These are phyloP conservation scores for Hypena proboscidalis DNA, from an alignment of 2,888 invertebrate genomes.

Conservation along the genomic window DNA sequence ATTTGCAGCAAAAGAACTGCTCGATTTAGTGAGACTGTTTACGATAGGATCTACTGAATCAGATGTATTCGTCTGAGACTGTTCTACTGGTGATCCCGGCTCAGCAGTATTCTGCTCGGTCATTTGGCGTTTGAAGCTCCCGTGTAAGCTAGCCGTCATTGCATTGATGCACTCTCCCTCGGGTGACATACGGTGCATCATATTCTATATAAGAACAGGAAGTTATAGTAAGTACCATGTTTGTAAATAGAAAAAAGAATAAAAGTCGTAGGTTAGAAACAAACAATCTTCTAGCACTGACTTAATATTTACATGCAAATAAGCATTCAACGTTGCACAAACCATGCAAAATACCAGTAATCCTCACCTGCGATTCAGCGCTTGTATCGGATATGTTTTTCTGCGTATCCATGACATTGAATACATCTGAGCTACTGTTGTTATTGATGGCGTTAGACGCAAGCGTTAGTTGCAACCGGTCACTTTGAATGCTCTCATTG, in stretches of 20 bases:
- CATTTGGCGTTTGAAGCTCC: slow-evolving; percentile 86
- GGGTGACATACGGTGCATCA: slow-evolving; percentile 89
- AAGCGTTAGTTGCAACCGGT: slow-evolving; percentile 83
- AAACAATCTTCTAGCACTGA: slow-evolving; percentile 35
- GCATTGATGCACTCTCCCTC: slow-evolving; percentile 87
- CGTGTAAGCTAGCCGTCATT: slow-evolving; percentile 88
- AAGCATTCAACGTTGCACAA: slow-evolving; percentile 50
- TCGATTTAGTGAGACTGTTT: slow-evolving; percentile 75
- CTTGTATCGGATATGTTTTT: slow-evolving; percentile 68
- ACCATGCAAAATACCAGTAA: slow-evolving; percentile 51
- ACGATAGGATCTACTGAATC: slow-evolving; percentile 71
- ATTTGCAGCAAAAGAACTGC: slow-evolving; percentile 69
- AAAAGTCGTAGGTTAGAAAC: slow-evolving; percentile 49
- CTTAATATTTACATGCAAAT: slow-evolving; percentile 41
- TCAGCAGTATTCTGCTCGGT: slow-evolving; percentile 74
- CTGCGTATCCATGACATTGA: slow-evolving; percentile 65
- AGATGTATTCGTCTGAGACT: slow-evolving; percentile 74
- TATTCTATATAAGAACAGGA: slow-evolving; percentile 85
- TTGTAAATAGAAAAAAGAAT: slow-evolving; percentile 39
- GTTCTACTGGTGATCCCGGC: slow-evolving; percentile 74
- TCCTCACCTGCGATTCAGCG: slow-evolving; percentile 76
- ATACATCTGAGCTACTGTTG: slow-evolving; percentile 70
- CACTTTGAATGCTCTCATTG: slow-evolving; percentile 78
- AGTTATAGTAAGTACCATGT: slow-evolving; percentile 51
- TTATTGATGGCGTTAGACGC: slow-evolving; percentile 80